phyloP scores from a whole-genome alignment of 2,888 invertebrate genomes.

The Drosophila mulleri region DNA sequence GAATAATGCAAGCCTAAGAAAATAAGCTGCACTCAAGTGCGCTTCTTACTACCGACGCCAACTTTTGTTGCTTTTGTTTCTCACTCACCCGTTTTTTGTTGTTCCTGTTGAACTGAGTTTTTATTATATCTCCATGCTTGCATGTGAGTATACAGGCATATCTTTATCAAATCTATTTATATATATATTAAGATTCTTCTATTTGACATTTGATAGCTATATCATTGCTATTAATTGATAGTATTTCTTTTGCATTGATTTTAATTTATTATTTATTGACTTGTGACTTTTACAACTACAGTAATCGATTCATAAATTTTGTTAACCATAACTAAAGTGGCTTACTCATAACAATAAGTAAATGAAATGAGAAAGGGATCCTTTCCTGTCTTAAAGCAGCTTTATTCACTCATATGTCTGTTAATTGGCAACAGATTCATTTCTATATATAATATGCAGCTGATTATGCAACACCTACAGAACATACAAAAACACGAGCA shows the following conservation, averaged over 20 bases:
- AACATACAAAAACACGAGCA: constrained; percentile 18
- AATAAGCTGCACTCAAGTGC: constrained; percentile 79
- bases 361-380: too few species aligned
- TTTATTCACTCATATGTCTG: not conserved
- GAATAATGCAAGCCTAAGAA: constrained; percentile 80
- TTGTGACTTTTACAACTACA: too few species aligned
- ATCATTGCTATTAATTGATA: not conserved
- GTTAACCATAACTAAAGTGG: too few species aligned
- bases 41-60: constrained; percentile 47
- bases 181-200: not conserved
- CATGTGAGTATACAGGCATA: not conserved
- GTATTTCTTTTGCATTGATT: too few species aligned
- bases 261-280: too few species aligned
- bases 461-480: constrained; percentile 8
- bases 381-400: not conserved
- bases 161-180: not conserved
- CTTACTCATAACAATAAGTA: too few species aligned
- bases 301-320: too few species aligned
- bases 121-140: not conserved
- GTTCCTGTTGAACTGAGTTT: not conserved
- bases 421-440: constrained; percentile 23
- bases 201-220: not conserved
- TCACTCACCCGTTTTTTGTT: not conserved
- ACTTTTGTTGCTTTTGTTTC: constrained; percentile 9
- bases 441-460: constrained; percentile 19